Base-by-base conservation (phyloP, 2,797 vertebrate species). In the Hafferia zeledoni region DNA sequence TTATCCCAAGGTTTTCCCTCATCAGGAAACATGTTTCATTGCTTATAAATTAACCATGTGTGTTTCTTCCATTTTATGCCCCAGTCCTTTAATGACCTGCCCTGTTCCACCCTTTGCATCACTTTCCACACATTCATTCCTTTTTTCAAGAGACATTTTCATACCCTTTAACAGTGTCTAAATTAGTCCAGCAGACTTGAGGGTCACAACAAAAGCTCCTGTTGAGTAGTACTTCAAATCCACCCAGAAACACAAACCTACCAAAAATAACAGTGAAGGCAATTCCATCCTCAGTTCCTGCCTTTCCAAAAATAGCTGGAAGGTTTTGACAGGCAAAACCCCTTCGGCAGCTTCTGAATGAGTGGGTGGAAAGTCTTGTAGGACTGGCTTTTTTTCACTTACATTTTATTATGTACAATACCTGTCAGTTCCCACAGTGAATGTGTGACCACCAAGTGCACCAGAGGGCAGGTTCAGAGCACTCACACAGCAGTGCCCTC, bases 111-210 rank as follows among this genome's bases (percentile, higher is more conserved):
- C 5, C 41, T 78, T 46, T 63, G 30, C 53, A 37, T 79, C 28
- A 0, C 5, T 24, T 61, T 74, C 77, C 57, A 56, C 0, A 0
- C 13, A 30, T 11, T 35, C 4, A 0, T 22, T 75, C 37, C n/a
- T 44, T 22, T 37, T 92, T 61, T 61, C 22, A 68, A 59, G 37
- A 6, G 46, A 37, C 11, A 30, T 83, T 79, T 92, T 59, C 13
- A 8, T 47, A 30, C 19, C 24, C 59, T 53, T 35, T 47, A 37
- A 55, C 5, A 39, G 12, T 18, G 11, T 20, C 13, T 49, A 65
- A 47, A 65, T 39, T 4, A 78, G 5, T 10, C 17, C 69, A 72
- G 35, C 15, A 39, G 37, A 35, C 8, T 44, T 55, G 10, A 72
- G 15, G 82, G 28, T 72, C 57, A n/a, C 59, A 61, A 20, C 41